Base-by-base conservation (phyloP, 2,797 vertebrate genomes). In the Botia almorhae region DNA sequence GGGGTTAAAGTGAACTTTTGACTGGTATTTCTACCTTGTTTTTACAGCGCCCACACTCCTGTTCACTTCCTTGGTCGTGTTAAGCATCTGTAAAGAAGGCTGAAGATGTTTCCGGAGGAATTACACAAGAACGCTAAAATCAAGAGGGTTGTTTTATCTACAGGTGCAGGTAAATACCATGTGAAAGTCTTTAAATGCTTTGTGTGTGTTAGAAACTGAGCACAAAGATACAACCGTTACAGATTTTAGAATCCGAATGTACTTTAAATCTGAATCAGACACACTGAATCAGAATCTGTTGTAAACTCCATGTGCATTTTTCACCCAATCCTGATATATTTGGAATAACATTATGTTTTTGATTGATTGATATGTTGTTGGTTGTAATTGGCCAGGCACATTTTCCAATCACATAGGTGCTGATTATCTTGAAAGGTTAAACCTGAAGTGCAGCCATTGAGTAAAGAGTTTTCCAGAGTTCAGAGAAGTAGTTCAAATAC, bases 1-100 rank as follows among this genome's bases (percentile, higher is more conserved):
- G 72, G 67, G 76, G 80, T 81, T 80, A 82, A 86, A 69, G 33
- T 64, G 50, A 73, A 81, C 81, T 69, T 78, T 65, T 4, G 33
- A 23, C 7, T 65, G 21, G 48, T 43, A 46, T 79, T 65, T 65
- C 69, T 72, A 69, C 17, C 36, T 46, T 48, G 64, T 10, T 39
- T 69, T 69, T 69, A 69, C 10, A 60, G 46, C 58, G 71, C 36
- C 8, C 43, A 39, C 33, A 19, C 33, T 51, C 46, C 70, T 74
- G 17, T 80, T 67, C 60, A 46, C 63, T 74, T 82, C 50, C 19
- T 70, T 58, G 71, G 73, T 12, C 23, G 75, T 77, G 60, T 56
- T 82, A 72, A 39, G 68, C 58, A 36, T 76, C 58, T 60, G 58
- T 43, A 21, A 68, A 43, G 51, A 46, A 69, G 69, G 68, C 51